Base-by-base conservation (phyloP, 2,888 invertebrate genomes). In the Pyrgus malvae region DNA sequence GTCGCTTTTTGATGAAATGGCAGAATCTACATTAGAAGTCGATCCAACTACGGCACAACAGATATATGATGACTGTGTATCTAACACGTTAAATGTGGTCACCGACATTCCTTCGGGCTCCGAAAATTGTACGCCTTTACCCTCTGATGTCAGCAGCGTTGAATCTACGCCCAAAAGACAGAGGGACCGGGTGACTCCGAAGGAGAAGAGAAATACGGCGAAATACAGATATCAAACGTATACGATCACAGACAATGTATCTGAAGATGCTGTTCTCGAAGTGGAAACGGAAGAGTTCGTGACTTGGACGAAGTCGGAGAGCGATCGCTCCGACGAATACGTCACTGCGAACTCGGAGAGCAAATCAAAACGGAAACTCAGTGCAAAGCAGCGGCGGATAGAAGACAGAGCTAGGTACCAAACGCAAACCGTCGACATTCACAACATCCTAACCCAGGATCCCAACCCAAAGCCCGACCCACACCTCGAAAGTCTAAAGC, bases 161-260 rank as follows among this genome's bases (percentile, higher is more conserved):
- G 96, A 96, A 66, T 94, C 95, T 0, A 95, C 95, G 0, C 95
- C 95, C 0, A 94, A 93, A 63, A 93, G 92, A 67, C 90, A 90
- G 21, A 78, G 85, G 49, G 84, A 84, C 64, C 71, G 81, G 1
- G 78, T 95, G 56, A 96, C 95, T 0, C 95, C 96, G 0, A 96
- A 95, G 76, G 95, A 96, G 72, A 94, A 94, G 69, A 87, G 96
- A 33, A 93, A 93, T 63, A 78, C 94, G 29, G 92, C 94, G 1
- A 95, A 95, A 72, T 96, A 97, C 66, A 92, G 97, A 57, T 96
- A 94, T 73, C 95, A 94, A 74, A 97, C 96, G 0, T 97, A 96
- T 72, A 96, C 95, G 0, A 95, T 96, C 33, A 93, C 93, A 0
- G 93, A 93, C 51, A 76, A 74, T 2, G 76, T 74, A 1, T 66